These are phyloP conservation scores for Amblyjoppa fuscipennis DNA, from an alignment of 2,888 invertebrate species.

Conservation along the genomic window DNA sequence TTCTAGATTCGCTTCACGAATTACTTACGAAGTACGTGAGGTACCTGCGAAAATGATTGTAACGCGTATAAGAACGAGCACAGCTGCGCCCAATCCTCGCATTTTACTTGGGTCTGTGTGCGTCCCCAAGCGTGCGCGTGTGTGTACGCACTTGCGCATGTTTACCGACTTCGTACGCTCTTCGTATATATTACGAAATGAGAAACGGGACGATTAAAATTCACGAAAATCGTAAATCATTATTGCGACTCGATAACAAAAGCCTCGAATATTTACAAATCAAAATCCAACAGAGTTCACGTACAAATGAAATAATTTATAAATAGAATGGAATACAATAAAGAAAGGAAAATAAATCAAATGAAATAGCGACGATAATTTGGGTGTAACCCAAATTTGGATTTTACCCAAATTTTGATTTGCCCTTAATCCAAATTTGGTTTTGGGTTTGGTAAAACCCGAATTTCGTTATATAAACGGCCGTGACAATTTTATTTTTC, in stretches of 20 bases:
- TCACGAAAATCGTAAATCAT: constrained; percentile 12
- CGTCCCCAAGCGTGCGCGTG: not conserved
- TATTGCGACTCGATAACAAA: not conserved
- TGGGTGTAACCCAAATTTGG: too few species aligned
- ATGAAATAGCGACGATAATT: not conserved
- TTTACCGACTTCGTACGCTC: constrained; percentile 13
- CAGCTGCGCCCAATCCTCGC: constrained; percentile 45
- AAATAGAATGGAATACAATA: not conserved
- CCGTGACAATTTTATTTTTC: too few species aligned
- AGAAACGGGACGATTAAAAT: constrained; percentile 15
- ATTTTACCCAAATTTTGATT: too few species aligned
- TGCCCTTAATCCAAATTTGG: too few species aligned
- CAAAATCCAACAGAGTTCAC: not conserved
- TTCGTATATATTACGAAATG: constrained; percentile 28
- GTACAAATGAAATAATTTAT: not conserved
- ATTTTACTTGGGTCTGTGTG: constrained; percentile 34
- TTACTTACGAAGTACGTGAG: constrained; percentile 80
- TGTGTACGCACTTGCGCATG: not conserved
- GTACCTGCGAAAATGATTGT: constrained; percentile 73
- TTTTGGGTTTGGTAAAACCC: too few species aligned
- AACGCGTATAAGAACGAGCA: constrained; percentile 47
- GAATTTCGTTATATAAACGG: too few species aligned
- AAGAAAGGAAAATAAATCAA: not conserved
- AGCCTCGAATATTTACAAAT: not conserved
- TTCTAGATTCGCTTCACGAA: constrained; percentile 80